phyloP scores from a whole-genome alignment of 2,113 vertebrate genomes.

The Eurypyga helias region DNA sequence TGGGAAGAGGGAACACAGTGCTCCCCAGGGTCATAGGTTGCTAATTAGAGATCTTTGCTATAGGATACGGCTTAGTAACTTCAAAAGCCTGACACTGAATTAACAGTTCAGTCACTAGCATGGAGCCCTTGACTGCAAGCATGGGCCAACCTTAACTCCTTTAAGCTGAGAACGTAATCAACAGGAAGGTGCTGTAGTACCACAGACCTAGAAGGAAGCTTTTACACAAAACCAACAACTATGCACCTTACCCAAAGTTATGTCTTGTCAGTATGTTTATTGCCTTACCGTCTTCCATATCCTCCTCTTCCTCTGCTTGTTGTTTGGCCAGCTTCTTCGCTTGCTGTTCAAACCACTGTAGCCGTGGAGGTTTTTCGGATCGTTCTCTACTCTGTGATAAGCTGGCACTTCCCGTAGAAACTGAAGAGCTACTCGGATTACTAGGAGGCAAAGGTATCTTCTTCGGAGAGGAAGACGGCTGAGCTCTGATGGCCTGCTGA shows the following conservation, averaged over 20 bases:
- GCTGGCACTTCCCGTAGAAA: not conserved
- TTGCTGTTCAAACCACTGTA: conserved; percentile 93
- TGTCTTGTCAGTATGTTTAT: not conserved
- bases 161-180: not conserved
- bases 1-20: not conserved
- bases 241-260: not conserved
- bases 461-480: conserved; percentile 76
- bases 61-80: not conserved
- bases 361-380: conserved; percentile 83
- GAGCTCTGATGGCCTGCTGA: conserved; percentile 86
- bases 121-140: not conserved
- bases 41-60: not conserved
- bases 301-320: conserved; percentile 67
- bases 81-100: not conserved
- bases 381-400: conserved; percentile 36
- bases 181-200: not conserved
- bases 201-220: not conserved
- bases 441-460: not conserved
- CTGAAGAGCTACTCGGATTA: not conserved
- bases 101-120: not conserved
- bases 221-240: not conserved
- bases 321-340: conserved; percentile 80
- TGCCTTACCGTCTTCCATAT: conserved; percentile 77
- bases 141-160: not conserved
- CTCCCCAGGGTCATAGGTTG: not conserved